Evolutionary conservation across 2,113 vertebrate genomes (phyloP).

Genomic region (Tringa solitaria): DNA sequence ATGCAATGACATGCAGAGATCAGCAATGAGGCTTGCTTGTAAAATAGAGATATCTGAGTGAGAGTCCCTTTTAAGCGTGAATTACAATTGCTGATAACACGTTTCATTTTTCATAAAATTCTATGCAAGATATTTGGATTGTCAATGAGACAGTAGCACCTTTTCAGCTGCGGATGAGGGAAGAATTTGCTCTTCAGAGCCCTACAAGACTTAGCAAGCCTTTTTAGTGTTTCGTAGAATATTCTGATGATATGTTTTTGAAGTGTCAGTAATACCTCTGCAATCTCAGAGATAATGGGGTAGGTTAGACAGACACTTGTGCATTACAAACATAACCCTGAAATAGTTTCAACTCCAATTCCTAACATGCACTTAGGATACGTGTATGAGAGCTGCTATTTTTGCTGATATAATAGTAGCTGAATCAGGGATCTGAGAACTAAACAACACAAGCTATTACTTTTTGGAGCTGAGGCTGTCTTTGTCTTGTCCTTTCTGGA

Average conservation of each 20-base stretch:
- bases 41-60: neutral
- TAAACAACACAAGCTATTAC: neutral
- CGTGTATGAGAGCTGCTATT: neutral
- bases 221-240: neutral
- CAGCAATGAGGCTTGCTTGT: neutral
- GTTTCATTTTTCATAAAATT: neutral
- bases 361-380: neutral
- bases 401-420: neutral
- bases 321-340: neutral
- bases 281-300: neutral
- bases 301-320: neutral
- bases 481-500: neutral
- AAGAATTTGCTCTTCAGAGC: neutral
- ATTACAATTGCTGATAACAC: neutral
- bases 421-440: neutral
- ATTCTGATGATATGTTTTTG: neutral
- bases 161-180: neutral
- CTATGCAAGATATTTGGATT: neutral
- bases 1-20: neutral
- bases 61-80: rapidly evolving
- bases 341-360: neutral
- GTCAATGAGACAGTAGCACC: neutral
- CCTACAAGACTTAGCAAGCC: neutral
- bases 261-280: neutral
- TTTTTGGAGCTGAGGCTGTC: neutral